These are phyloP conservation scores for Epinephelus fuscoguttatus DNA, from an alignment of 2,113 vertebrate species.

Conservation along the genomic window DNA sequence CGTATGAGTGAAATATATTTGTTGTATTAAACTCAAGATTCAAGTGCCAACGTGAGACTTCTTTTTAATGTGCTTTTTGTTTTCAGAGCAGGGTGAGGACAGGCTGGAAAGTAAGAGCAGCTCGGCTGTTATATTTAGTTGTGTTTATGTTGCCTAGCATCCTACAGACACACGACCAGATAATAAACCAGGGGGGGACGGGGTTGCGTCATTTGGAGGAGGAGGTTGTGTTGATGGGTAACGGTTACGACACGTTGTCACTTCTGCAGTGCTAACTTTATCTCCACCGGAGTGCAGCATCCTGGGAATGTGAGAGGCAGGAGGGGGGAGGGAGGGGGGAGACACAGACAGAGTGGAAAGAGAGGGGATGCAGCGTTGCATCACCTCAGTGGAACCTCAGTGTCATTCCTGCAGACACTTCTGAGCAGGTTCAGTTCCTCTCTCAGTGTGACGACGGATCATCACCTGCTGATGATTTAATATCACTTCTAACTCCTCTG, in stretches of 20 bases:
- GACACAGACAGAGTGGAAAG: background rate
- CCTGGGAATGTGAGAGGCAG: constrained; percentile 61
- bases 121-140: constrained; percentile 46
- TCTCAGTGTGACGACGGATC: too few species aligned
- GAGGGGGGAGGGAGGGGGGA: background rate
- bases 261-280: constrained; percentile 90
- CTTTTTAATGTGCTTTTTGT: background rate
- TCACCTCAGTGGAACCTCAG: constrained; percentile 11
- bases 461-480: too few species aligned
- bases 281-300: constrained; percentile 87
- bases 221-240: constrained; percentile 63
- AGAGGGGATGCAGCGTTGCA: background rate
- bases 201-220: constrained; percentile 16
- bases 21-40: constrained; percentile 18
- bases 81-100: background rate
- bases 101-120: background rate
- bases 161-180: constrained; percentile 36
- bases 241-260: constrained; percentile 87
- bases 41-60: background rate
- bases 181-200: background rate
- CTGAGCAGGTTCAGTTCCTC: too few species aligned
- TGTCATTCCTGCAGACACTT: background rate
- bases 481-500: too few species aligned
- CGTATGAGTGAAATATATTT: background rate
- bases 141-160: constrained; percentile 56